These are phyloP conservation scores for Synergus itoensis DNA, from an alignment of 2,888 invertebrate genomes.

Conservation along the genomic window DNA sequence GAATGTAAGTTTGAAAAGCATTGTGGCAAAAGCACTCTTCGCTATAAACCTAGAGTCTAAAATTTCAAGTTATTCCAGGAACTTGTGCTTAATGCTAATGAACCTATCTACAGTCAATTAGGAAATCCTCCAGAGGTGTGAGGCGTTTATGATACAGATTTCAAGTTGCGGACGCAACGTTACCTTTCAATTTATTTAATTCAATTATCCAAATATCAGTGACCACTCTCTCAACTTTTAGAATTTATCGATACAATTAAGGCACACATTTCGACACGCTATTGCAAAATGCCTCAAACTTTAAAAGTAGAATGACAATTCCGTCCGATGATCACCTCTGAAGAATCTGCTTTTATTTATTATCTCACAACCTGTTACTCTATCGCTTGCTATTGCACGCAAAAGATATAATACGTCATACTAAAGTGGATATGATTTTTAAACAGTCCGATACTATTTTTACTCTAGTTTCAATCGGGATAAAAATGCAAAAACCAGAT, in stretches of 20 bases:
- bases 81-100: slow-evolving; percentile 34
- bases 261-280: slow-evolving; percentile 34
- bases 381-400: slow-evolving; percentile 43
- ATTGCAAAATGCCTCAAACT: not conserved
- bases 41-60: slow-evolving; percentile 6
- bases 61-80: slow-evolving; percentile 24
- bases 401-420: slow-evolving; percentile 29
- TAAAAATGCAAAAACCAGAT: slow-evolving; percentile 20
- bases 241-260: slow-evolving; percentile 5
- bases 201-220: not conserved
- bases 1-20: slow-evolving; percentile 33
- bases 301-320: slow-evolving; percentile 30
- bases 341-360: slow-evolving; percentile 41
- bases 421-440: slow-evolving; percentile 14
- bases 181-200: not conserved
- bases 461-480: not conserved
- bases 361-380: slow-evolving; percentile 43
- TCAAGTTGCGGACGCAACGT: slow-evolving; percentile 1
- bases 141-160: not conserved
- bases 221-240: not conserved
- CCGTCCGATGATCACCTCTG: slow-evolving; percentile 40
- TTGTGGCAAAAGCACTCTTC: slow-evolving; percentile 29
- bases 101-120: slow-evolving; percentile 32
- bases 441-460: slow-evolving; percentile 8
- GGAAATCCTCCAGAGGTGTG: slow-evolving; percentile 32